Conservation (phyloP, 2,888 invertebrate genomes). For the Cerceris rybyensis region DNA sequence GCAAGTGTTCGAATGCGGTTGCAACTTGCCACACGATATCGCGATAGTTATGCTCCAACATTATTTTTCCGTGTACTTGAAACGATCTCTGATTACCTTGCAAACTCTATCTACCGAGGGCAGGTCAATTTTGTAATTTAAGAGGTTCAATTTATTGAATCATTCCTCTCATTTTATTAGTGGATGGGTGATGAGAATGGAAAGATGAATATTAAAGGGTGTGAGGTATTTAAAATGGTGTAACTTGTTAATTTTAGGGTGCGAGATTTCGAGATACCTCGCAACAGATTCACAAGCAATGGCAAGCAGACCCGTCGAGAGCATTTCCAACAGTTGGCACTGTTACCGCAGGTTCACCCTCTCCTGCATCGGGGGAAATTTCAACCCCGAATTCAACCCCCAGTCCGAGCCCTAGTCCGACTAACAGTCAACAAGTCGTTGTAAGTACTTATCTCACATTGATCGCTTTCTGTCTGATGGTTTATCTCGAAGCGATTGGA, state of each 20-base stretch:
- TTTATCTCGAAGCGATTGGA: background rate
- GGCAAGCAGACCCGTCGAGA: conserved; percentile 83
- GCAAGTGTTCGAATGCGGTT: conserved; percentile 33
- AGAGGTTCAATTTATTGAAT: no score
- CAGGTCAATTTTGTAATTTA: no score
- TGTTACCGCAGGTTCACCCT: conserved; percentile 64
- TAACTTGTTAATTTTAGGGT: conserved; percentile 76
- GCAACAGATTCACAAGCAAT: conserved; percentile 88
- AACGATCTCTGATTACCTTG: background rate
- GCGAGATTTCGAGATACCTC: conserved; percentile 89
- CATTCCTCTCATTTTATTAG: no score
- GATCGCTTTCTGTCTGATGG: no score
- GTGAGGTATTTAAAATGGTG: background rate
- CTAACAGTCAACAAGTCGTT: conserved; percentile 76
- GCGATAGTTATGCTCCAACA: background rate
- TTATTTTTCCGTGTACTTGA: background rate
- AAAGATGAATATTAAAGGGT: no score
- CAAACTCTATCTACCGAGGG: no score
- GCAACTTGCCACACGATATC: background rate
- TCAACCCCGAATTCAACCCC: conserved; percentile 77
- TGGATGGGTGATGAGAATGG: no score
- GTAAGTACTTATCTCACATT: conserved; percentile 63
- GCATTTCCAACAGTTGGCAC: conserved; percentile 79
- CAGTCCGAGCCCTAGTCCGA: conserved; percentile 79
- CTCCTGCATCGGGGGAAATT: conserved; percentile 67